These are phyloP conservation scores for Andrena camellia DNA, from an alignment of 2,888 invertebrate genomes.

Conservation along the genomic window DNA sequence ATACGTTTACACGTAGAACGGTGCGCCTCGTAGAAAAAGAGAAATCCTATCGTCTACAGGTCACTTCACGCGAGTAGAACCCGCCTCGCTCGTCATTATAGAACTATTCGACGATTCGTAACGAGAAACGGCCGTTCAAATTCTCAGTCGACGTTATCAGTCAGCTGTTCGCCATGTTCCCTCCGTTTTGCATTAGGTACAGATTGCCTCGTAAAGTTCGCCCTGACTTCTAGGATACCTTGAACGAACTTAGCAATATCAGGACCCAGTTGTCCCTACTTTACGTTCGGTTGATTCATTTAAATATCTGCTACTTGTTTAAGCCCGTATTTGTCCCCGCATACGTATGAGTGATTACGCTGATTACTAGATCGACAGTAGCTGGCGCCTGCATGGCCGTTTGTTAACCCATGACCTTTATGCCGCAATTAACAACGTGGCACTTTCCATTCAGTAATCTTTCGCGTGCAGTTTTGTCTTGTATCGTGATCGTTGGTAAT, in stretches of 20 bases:
- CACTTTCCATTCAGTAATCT: slow-evolving; percentile 52
- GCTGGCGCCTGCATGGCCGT: slow-evolving; percentile 70
- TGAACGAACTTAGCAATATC: not conserved
- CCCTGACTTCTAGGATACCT: not conserved
- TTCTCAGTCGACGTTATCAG: slow-evolving; percentile 8
- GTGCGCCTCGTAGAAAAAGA: slow-evolving; percentile 51
- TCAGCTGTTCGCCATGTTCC: slow-evolving; percentile 34
- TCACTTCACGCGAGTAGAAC: slow-evolving; percentile 49
- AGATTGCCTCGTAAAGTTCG: not conserved
- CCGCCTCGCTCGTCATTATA: not conserved
- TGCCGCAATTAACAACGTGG: slow-evolving; percentile 58
- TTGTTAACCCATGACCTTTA: slow-evolving; percentile 68
- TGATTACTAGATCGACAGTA: slow-evolving; percentile 57
- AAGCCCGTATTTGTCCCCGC: not conserved
- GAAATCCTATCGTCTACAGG: slow-evolving; percentile 51
- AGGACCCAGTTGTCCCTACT: not conserved
- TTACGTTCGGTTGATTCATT: not conserved
- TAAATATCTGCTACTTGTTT: slow-evolving; percentile 9
- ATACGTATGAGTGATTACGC: slow-evolving; percentile 27
- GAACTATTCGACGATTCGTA: not conserved
- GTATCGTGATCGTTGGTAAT: not conserved
- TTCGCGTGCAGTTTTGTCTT: slow-evolving; percentile 25
- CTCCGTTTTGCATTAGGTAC: slow-evolving; percentile 8
- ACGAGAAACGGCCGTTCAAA: not conserved
- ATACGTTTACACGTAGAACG: slow-evolving; percentile 33